A percentile compares a stretch with the other conserved stretches of the same genome.
These are phyloP conservation scores for Miltochrista miniata DNA, from an alignment of 2,888 invertebrate genomes.

Conservation along the genomic window DNA sequence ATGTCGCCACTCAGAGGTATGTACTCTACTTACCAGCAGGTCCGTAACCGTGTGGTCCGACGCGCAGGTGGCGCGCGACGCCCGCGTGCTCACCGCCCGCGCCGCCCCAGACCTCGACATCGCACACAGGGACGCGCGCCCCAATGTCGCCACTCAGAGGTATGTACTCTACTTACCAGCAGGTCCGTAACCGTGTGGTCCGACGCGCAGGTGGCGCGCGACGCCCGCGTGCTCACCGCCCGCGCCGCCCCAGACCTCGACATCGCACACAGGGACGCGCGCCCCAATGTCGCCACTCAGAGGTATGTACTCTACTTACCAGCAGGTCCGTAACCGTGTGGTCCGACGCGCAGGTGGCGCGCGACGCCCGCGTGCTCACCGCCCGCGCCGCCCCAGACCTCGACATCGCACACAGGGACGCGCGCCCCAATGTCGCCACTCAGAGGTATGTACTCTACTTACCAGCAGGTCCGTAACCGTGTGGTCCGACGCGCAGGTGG, in stretches of 20 bases:
- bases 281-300: constrained; percentile 24
- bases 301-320: constrained; percentile 42
- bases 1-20: constrained; percentile 40
- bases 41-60: background rate
- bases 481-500: too few species aligned
- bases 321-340: too few species aligned
- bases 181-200: constrained; percentile 4
- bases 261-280: constrained; percentile 30
- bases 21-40: constrained; percentile 1
- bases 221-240: constrained; percentile 30
- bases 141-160: constrained; percentile 38
- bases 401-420: too few species aligned
- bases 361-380: too few species aligned
- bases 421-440: too few species aligned
- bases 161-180: constrained; percentile 11
- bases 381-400: too few species aligned
- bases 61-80: constrained; percentile 10
- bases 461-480: too few species aligned
- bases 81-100: constrained; percentile 33
- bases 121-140: constrained; percentile 19
- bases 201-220: constrained; percentile 8
- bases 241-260: constrained; percentile 42
- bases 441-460: too few species aligned
- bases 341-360: too few species aligned
- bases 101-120: constrained; percentile 44